Conservation (phyloP, 1,140 invertebrate genomes). For the Acyrthosiphon pisum region DNA sequence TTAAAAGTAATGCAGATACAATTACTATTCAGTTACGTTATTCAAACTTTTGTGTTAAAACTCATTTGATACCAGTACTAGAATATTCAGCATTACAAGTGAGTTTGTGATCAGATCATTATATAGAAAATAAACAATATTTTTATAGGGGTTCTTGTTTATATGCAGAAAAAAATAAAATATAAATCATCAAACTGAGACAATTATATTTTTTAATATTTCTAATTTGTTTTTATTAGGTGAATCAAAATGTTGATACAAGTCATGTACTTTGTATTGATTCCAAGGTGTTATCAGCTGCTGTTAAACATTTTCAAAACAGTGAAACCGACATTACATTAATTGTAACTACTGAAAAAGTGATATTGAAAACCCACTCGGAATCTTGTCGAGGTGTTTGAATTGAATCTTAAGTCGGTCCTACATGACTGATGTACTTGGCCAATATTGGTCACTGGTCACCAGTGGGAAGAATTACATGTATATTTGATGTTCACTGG, state of each 20-base stretch:
- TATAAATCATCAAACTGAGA: neutral
- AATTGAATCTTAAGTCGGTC: neutral
- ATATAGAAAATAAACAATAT: neutral
- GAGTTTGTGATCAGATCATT: neutral
- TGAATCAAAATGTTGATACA: constrained; percentile 50
- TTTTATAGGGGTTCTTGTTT: neutral
- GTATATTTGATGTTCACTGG: neutral
- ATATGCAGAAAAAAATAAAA: too few relatives aligned
- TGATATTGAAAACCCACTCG: constrained; percentile 25
- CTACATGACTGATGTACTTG: neutral
- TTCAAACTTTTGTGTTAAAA: constrained; percentile 55
- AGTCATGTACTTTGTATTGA: constrained; percentile 20
- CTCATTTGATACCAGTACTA: constrained; percentile 48
- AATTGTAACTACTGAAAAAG: constrained; percentile 33
- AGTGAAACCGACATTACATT: constrained; percentile 45
- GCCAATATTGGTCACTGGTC: neutral
- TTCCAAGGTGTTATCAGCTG: constrained; percentile 48
- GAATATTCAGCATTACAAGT: constrained; percentile 52
- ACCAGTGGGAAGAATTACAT: neutral
- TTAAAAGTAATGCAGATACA: constrained; percentile 48
- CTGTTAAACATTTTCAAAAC: constrained; percentile 49
- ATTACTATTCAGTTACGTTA: constrained; percentile 48
- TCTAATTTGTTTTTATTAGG: neutral
- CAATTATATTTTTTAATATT: neutral
- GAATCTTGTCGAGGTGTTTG: constrained; percentile 51